Percentiles rank a stretch among this genome's conserved stretches.
Evolutionary conservation across 2,113 vertebrate species (phyloP).

Genomic region (Corvus hawaiiensis): DNA sequence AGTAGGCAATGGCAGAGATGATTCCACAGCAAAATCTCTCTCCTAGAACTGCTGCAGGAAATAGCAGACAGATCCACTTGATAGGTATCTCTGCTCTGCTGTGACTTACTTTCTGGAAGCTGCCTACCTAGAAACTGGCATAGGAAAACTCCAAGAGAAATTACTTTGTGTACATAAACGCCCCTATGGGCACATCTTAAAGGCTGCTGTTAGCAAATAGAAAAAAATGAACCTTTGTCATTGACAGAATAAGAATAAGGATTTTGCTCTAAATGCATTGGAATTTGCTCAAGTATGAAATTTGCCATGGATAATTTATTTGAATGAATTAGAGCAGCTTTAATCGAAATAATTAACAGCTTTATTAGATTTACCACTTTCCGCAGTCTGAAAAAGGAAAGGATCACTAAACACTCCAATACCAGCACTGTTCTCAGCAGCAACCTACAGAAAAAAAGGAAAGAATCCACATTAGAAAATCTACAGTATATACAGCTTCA

Average conservation of each 20-base stretch:
- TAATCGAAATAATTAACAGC: background rate
- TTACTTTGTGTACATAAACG: background rate
- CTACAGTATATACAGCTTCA: background rate
- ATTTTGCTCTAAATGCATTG: background rate
- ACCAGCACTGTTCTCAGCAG: slow-evolving; percentile 84
- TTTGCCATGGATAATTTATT: background rate
- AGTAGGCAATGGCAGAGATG: background rate
- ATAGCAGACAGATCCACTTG: background rate
- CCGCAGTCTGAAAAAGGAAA: slow-evolving; percentile 91
- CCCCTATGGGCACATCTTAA: background rate
- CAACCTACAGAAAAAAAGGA: slow-evolving; percentile 78
- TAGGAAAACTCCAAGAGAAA: background rate
- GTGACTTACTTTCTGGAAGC: background rate
- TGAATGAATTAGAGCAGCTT: background rate
- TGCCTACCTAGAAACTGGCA: background rate
- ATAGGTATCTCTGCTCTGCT: background rate
- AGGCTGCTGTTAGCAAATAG: background rate
- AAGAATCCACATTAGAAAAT: background rate
- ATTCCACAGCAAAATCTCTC: background rate
- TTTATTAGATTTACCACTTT: slow-evolving; percentile 84
- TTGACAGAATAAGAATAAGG: background rate
- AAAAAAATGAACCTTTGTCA: background rate
- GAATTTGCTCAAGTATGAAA: background rate
- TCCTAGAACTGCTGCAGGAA: background rate
- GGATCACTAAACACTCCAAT: slow-evolving; percentile 85